phyloP scores from a whole-genome alignment of 1,140 invertebrate genomes.

The Zaprionus ornatus region DNA sequence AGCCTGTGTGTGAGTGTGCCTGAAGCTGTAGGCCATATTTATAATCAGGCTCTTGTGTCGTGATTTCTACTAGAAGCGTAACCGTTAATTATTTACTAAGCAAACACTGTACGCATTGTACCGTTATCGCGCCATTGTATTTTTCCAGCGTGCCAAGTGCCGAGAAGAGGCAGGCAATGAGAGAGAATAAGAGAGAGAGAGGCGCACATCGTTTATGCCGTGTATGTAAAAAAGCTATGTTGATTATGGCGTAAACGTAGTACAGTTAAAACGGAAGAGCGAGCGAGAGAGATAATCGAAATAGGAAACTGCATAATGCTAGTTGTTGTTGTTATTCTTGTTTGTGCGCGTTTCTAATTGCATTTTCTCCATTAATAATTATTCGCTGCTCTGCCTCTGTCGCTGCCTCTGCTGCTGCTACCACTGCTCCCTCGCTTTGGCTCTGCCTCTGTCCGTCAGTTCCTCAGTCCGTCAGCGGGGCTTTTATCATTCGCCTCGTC shows the following conservation, averaged over 20 bases:
- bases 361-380: conserved; percentile 54
- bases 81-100: conserved; percentile 29
- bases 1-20: not conserved
- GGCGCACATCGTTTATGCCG: not conserved
- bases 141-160: conserved; percentile 54
- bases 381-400: conserved; percentile 13
- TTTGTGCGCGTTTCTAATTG: conserved; percentile 29
- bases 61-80: conserved; percentile 40
- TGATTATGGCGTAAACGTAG: not conserved
- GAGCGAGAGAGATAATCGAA: not conserved
- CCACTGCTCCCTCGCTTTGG: too few species aligned
- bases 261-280: not conserved
- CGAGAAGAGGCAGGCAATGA: not conserved
- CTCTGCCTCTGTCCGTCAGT: not conserved
- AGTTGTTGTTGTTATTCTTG: not conserved
- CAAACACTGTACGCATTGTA: conserved; percentile 66
- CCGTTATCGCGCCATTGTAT: conserved; percentile 64
- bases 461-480: not conserved
- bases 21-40: conserved; percentile 35
- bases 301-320: not conserved
- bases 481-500: conserved; percentile 39
- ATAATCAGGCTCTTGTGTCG: conserved; percentile 35
- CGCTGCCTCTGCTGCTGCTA: too few species aligned
- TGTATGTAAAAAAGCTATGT: not conserved
- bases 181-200: too few species aligned